Evolutionary conservation across 2,113 vertebrate genomes (phyloP).

Genomic region (Podilymbus podiceps): DNA sequence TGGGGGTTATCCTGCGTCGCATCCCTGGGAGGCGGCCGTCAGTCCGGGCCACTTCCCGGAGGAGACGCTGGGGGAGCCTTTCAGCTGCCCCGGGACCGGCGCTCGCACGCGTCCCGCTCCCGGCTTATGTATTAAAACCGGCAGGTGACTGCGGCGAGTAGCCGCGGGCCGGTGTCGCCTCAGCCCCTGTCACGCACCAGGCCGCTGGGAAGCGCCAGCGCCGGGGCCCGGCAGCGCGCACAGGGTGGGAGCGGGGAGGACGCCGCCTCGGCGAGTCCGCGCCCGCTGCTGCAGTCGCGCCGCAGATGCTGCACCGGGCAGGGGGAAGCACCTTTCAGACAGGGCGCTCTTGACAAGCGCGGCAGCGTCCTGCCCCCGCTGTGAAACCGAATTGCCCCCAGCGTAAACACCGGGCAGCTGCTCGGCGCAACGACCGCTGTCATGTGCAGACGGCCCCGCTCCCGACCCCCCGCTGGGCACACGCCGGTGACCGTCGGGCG

Average conservation of each 20-base stretch:
- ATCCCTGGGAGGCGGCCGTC: neutral
- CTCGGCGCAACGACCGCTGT: too few relatives aligned
- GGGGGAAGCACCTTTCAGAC: neutral
- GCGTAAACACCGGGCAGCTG: too few relatives aligned
- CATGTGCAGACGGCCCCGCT: neutral
- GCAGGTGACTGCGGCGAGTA: neutral
- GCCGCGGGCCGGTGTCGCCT: neutral
- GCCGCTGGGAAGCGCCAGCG: neutral
- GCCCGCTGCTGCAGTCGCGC: neutral
- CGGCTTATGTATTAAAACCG: neutral
- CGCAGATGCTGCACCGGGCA: neutral
- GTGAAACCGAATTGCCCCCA: neutral
- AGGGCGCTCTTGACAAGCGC: neutral
- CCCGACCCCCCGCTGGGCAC: neutral
- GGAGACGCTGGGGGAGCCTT: neutral
- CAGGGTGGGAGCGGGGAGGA: neutral
- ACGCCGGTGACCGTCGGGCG: neutral
- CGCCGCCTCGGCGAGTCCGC: neutral
- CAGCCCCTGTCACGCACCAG: neutral
- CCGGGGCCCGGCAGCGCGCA: neutral
- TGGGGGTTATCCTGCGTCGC: neutral
- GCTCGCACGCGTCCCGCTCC: neutral
- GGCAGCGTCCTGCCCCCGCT: neutral
- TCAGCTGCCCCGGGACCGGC: neutral
- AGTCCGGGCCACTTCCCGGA: neutral